phyloP scores from a whole-genome alignment of 2,888 invertebrate species.

The Cryptus viduatorius region DNA sequence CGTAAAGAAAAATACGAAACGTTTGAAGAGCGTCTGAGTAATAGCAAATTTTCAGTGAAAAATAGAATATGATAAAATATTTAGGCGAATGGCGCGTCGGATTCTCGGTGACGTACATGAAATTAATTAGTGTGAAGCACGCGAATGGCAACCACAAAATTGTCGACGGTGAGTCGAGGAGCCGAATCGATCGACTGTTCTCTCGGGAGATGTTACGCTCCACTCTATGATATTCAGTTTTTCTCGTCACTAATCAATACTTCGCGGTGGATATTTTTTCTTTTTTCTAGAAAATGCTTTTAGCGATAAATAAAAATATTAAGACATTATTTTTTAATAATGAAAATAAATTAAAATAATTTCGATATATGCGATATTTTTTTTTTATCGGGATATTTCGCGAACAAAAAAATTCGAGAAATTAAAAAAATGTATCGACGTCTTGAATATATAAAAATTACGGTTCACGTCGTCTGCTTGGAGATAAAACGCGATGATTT shows the following conservation, averaged over 20 bases:
- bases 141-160: slow-evolving; percentile 64
- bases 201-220: slow-evolving; percentile 33
- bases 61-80: not conserved
- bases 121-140: slow-evolving; percentile 73
- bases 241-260: not conserved
- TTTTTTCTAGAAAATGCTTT: too few species aligned
- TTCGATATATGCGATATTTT: too few species aligned
- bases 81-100: not conserved
- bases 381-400: too few species aligned
- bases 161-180: slow-evolving; percentile 47
- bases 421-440: too few species aligned
- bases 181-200: slow-evolving; percentile 66
- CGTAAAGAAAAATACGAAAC: not conserved
- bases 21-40: not conserved
- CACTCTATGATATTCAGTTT: not conserved
- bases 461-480: too few species aligned
- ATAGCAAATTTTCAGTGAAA: not conserved
- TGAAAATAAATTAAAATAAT: too few species aligned
- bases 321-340: too few species aligned
- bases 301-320: too few species aligned
- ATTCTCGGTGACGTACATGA: slow-evolving; percentile 16
- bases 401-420: too few species aligned
- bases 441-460: too few species aligned
- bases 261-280: too few species aligned
- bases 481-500: too few species aligned